These are phyloP conservation scores for Saiga tatarica DNA, from an alignment of 2,113 vertebrate species.

Conservation along the genomic window DNA sequence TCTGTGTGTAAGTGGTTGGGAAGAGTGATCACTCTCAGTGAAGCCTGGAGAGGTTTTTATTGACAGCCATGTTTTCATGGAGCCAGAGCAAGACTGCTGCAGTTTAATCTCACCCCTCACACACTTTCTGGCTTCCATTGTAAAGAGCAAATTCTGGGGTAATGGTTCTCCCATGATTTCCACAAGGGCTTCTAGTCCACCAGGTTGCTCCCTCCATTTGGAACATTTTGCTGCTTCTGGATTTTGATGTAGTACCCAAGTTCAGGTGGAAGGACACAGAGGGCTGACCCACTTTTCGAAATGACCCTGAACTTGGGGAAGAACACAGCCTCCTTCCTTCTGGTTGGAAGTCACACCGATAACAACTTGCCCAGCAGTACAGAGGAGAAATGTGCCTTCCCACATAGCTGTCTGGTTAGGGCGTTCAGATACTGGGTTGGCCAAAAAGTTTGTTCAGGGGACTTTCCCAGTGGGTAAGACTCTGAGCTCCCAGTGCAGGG, in stretches of 20 bases:
- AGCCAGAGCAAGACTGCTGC: neutral
- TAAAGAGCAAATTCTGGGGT: neutral
- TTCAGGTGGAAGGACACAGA: neutral
- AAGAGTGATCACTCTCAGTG: neutral
- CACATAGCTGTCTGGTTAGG: neutral
- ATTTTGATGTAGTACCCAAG: neutral
- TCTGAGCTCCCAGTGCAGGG: neutral
- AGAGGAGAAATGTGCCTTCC: neutral
- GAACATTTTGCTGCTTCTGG: neutral
- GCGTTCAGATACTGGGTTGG: neutral
- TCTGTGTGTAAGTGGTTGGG: neutral
- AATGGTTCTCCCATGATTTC: neutral
- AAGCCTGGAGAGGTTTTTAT: conserved; percentile 7
- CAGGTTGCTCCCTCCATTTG: neutral
- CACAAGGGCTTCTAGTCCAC: neutral
- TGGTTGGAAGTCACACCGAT: neutral
- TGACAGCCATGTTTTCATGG: neutral
- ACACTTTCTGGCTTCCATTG: neutral
- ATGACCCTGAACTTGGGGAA: neutral
- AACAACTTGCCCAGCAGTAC: neutral
- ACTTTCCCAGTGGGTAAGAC: neutral
- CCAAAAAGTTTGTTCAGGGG: neutral
- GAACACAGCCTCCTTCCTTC: neutral
- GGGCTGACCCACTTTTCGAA: neutral
- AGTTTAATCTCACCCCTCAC: neutral